Evolutionary conservation across 2,113 vertebrate species (phyloP).

Genomic region (Megaleporinus macrocephalus): DNA sequence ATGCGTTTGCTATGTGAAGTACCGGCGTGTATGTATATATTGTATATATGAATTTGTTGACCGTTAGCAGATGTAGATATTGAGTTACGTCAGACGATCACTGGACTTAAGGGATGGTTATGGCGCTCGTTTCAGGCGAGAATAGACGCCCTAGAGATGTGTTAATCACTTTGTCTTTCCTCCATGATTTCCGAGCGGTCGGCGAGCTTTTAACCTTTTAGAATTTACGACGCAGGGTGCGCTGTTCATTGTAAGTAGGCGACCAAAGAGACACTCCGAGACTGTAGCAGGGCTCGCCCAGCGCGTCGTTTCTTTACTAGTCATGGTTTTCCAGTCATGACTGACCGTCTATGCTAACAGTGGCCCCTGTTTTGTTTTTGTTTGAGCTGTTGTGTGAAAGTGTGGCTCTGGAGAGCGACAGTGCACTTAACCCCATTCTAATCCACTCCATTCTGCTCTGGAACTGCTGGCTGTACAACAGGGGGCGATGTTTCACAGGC

Average conservation of each 20-base stretch:
- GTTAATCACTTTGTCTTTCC: not conserved
- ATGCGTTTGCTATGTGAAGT: slow-evolving; percentile 20
- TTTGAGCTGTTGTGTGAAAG: not conserved
- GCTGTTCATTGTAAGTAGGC: not conserved
- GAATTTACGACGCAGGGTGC: not conserved
- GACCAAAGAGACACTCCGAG: slow-evolving; percentile 36
- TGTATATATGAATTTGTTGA: slow-evolving; percentile 33
- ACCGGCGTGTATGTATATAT: slow-evolving; percentile 43
- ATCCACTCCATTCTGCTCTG: not conserved
- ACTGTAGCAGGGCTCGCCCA: not conserved
- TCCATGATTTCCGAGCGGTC: too few relatives aligned
- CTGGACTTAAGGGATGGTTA: slow-evolving; percentile 2
- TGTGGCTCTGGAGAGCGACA: not conserved
- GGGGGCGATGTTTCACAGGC: not conserved
- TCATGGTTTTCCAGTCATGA: not conserved
- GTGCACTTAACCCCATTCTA: slow-evolving; percentile 22
- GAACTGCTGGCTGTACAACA: not conserved
- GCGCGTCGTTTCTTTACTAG: not conserved
- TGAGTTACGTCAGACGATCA: slow-evolving; percentile 29
- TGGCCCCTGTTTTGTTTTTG: not conserved
- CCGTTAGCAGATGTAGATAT: slow-evolving; percentile 39
- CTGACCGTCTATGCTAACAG: not conserved
- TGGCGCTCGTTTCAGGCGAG: not conserved
- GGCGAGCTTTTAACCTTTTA: not conserved
- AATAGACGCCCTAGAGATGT: not conserved